Conservation (phyloP, 2,797 vertebrate genomes). For the Antrozous pallidus region DNA sequence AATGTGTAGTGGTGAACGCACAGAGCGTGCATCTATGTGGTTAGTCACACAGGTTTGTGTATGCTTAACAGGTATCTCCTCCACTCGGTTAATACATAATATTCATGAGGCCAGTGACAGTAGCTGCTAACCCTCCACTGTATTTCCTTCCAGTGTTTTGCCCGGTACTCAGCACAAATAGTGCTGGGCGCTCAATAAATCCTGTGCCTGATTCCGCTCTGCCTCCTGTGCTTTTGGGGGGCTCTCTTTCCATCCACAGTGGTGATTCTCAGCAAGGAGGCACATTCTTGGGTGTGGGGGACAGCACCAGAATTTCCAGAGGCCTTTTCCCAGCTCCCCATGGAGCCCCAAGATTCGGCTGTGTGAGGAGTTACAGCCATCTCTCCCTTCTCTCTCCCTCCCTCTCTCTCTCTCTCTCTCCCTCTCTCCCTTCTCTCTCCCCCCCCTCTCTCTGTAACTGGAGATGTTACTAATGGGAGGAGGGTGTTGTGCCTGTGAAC, state of each 20-base stretch:
- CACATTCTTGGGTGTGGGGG: not conserved
- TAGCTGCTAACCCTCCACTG: not conserved
- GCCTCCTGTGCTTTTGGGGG: not conserved
- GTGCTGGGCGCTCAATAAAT: slow-evolving; percentile 16
- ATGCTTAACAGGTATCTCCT: not conserved
- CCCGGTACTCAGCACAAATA: not conserved
- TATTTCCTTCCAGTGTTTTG: not conserved
- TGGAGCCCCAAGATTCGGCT: not conserved
- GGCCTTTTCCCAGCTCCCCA: not conserved
- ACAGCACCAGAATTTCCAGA: not conserved
- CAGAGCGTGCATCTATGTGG: not conserved
- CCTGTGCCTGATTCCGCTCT: not conserved
- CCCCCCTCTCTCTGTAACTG: no score
- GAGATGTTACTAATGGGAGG: not conserved
- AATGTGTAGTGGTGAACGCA: no score
- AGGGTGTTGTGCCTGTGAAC: not conserved
- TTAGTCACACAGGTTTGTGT: no score
- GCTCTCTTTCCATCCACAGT: not conserved
- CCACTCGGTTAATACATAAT: not conserved
- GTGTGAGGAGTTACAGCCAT: not conserved
- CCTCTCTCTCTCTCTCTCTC: no score
- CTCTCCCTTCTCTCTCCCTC: not conserved
- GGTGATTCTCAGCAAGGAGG: not conserved
- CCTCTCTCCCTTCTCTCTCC: no score
- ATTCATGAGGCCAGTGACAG: not conserved